Percentiles rank a stretch among this genome's conserved stretches.
These are phyloP conservation scores for Eucera pruinosa DNA, from an alignment of 2,888 invertebrate genomes.

Conservation along the genomic window DNA sequence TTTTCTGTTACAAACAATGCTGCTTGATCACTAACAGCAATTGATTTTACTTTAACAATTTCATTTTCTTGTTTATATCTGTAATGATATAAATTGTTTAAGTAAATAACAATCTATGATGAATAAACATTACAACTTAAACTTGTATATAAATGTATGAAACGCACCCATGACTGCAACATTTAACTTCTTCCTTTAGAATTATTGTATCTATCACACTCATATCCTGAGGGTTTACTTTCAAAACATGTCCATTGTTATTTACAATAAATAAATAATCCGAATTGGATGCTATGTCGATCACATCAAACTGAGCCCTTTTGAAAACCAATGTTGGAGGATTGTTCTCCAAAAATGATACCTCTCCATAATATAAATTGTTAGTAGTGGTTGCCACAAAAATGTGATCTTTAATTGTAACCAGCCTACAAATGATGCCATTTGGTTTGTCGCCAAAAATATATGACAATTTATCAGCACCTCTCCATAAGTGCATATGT, in stretches of 20 bases:
- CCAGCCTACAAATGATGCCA: conserved; percentile 83
- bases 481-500: conserved; percentile 80
- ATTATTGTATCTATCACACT: conserved; percentile 87
- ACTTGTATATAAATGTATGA: too few species aligned
- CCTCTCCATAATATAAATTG: conserved; percentile 84
- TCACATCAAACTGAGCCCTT: conserved; percentile 86
- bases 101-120: background rate
- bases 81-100: conserved; percentile 18
- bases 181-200: conserved; percentile 88
- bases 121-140: background rate
- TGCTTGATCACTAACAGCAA: conserved; percentile 88
- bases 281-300: conserved; percentile 88
- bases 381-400: conserved; percentile 84
- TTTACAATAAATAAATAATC: conserved; percentile 87
- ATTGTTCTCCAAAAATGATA: conserved; percentile 78
- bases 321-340: conserved; percentile 85
- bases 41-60: conserved; percentile 87
- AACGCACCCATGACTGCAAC: conserved; percentile 87
- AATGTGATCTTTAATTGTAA: conserved; percentile 84
- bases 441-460: conserved; percentile 77
- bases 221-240: conserved; percentile 85
- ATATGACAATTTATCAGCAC: conserved; percentile 78
- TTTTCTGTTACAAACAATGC: conserved; percentile 88
- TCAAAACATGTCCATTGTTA: conserved; percentile 87
- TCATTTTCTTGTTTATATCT: conserved; percentile 87